Percentiles rank a stretch among this genome's conserved stretches.
These are phyloP conservation scores for Chloroceryle amazona DNA, from an alignment of 2,797 vertebrate genomes.

Conservation along the genomic window DNA sequence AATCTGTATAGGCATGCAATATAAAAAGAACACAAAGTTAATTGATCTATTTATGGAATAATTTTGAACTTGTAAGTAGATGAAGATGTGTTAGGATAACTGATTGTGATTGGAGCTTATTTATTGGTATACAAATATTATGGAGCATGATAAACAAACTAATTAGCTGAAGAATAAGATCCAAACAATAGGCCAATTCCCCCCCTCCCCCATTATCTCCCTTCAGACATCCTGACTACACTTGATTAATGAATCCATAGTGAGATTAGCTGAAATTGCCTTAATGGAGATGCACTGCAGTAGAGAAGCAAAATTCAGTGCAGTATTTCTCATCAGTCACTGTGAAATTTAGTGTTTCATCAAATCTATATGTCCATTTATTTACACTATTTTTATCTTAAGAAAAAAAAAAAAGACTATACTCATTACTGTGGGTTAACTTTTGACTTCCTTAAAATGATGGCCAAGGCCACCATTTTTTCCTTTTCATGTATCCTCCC, in stretches of 20 bases:
- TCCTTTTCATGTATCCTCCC: not conserved
- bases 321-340: slow-evolving; percentile 40
- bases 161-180: slow-evolving; percentile 27
- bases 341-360: slow-evolving; percentile 14
- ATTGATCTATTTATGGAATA: not conserved
- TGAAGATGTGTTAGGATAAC: not conserved
- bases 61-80: not conserved
- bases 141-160: slow-evolving; percentile 11
- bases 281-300: slow-evolving; percentile 54
- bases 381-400: slow-evolving; percentile 20
- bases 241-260: slow-evolving; percentile 68
- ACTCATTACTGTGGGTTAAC: not conserved
- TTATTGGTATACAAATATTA: not conserved
- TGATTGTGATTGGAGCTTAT: not conserved
- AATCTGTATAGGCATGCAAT: not conserved
- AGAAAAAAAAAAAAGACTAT: not conserved
- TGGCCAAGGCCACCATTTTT: not conserved
- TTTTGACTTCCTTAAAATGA: not conserved
- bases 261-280: slow-evolving; percentile 68
- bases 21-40: not conserved
- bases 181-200: slow-evolving; percentile 21
- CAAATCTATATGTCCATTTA: not conserved
- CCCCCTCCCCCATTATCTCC: slow-evolving; percentile 29
- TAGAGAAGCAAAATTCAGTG: slow-evolving; percentile 37
- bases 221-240: slow-evolving; percentile 62